A percentile compares a stretch with the other conserved stretches of the same genome.
Conservation (phyloP, 2,888 invertebrate genomes). For the Rhogogaster chlorosoma region DNA sequence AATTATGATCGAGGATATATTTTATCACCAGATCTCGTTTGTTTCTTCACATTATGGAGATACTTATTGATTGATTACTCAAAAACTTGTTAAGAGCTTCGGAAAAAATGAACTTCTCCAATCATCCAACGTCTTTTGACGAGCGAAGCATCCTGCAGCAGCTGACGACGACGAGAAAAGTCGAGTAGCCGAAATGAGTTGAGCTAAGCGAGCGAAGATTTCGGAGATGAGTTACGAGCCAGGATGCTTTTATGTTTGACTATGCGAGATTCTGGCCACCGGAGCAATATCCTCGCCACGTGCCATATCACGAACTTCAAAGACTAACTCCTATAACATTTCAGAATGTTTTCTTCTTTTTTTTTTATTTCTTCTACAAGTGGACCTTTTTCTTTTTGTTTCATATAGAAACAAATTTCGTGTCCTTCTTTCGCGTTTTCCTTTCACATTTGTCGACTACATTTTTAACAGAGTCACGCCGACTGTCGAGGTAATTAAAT, state of each 20-base stretch:
- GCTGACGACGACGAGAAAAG: constrained; percentile 1
- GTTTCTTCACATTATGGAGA: no score
- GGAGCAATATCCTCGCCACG: not conserved
- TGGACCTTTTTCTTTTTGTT: not conserved
- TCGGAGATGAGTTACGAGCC: constrained; percentile 29
- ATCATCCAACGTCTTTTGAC: not conserved
- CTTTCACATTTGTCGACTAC: no score
- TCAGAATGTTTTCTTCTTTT: not conserved
- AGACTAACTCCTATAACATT: not conserved
- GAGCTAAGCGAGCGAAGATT: not conserved
- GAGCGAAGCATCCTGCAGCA: not conserved
- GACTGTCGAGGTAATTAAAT: not conserved
- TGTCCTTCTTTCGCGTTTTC: no score
- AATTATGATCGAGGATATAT: not conserved
- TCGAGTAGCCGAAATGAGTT: not conserved
- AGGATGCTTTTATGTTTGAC: constrained; percentile 16
- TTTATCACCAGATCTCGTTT: no score
- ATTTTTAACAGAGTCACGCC: not conserved
- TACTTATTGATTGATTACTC: no score
- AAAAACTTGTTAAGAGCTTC: no score
- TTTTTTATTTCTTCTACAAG: not conserved
- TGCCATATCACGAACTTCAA: constrained; percentile 9
- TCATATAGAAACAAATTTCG: not conserved
- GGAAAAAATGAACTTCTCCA: no score
- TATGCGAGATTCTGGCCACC: not conserved